phyloP scores from a whole-genome alignment of 2,797 vertebrate species.

The Anisognathus igniventris region DNA sequence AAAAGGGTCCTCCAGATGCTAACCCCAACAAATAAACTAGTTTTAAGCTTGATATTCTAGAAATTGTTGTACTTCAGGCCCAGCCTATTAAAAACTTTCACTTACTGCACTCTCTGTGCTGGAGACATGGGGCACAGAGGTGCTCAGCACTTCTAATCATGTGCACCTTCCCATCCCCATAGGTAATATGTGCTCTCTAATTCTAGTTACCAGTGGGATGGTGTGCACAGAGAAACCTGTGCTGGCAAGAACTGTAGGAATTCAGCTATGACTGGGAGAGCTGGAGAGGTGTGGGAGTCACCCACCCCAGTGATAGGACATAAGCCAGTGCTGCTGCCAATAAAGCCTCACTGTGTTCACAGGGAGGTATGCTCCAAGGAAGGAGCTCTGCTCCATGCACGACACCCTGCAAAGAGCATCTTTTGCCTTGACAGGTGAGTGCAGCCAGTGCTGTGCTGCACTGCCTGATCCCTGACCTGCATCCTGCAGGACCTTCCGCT shows the following conservation, averaged over 20 bases:
- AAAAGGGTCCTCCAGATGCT: neutral
- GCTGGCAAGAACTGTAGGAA: neutral
- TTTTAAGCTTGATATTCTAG: neutral
- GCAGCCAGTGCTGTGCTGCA: fast-evolving
- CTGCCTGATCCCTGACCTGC: neutral
- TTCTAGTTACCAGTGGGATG: neutral
- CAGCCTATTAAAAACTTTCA: neutral
- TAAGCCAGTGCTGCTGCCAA: fast-evolving
- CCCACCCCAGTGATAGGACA: fast-evolving
- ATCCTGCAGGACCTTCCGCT: neutral
- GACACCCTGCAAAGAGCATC: neutral
- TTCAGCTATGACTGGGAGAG: fast-evolving
- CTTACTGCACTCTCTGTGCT: neutral
- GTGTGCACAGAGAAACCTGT: too few species aligned
- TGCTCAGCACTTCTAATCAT: neutral
- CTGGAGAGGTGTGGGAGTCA: neutral
- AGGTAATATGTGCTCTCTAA: neutral
- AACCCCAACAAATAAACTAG: neutral
- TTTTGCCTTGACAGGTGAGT: neutral
- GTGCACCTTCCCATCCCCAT: neutral
- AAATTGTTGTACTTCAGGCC: neutral
- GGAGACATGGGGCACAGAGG: fast-evolving
- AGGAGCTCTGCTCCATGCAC: neutral
- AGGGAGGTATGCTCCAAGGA: neutral
- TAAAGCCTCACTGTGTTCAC: neutral